Conservation (phyloP, 2,113 vertebrate genomes). For the Glareola pratincola region DNA sequence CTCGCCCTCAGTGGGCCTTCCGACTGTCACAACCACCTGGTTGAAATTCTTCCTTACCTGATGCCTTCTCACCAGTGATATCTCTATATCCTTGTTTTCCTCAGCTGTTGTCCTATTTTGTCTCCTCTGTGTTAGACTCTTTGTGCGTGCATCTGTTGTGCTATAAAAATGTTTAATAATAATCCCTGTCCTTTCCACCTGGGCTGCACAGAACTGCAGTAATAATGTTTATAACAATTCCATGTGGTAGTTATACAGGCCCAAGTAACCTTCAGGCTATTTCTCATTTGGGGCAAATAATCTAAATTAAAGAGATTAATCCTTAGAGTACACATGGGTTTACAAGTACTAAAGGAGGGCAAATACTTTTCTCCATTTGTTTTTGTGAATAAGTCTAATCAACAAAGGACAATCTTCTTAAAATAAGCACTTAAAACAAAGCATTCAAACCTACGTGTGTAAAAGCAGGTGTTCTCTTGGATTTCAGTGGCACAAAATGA, state of each 20-base stretch:
- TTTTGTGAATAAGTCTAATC: constrained; percentile 10
- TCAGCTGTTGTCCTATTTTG: background rate
- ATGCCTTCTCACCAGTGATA: background rate
- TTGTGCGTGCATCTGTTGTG: background rate
- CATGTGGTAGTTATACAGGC: background rate
- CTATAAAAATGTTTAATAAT: constrained; percentile 30
- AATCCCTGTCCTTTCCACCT: constrained; percentile 41
- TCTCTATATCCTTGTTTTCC: background rate
- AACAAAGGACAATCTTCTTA: background rate
- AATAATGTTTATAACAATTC: constrained; percentile 26
- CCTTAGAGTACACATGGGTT: background rate
- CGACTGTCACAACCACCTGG: background rate
- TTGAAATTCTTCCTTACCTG: background rate
- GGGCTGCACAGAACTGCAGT: background rate
- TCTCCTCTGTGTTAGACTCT: background rate
- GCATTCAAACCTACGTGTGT: background rate
- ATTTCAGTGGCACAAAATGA: background rate
- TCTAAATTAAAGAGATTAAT: constrained; percentile 52
- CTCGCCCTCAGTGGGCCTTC: background rate
- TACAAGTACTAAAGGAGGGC: background rate
- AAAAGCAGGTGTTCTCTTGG: background rate
- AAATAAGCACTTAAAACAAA: background rate
- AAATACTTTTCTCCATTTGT: constrained; percentile 13
- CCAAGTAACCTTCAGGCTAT: constrained; percentile 9
- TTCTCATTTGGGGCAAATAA: constrained; percentile 36